Base-by-base conservation (phyloP, 2,888 invertebrate species). In the Drosophila greeni region DNA sequence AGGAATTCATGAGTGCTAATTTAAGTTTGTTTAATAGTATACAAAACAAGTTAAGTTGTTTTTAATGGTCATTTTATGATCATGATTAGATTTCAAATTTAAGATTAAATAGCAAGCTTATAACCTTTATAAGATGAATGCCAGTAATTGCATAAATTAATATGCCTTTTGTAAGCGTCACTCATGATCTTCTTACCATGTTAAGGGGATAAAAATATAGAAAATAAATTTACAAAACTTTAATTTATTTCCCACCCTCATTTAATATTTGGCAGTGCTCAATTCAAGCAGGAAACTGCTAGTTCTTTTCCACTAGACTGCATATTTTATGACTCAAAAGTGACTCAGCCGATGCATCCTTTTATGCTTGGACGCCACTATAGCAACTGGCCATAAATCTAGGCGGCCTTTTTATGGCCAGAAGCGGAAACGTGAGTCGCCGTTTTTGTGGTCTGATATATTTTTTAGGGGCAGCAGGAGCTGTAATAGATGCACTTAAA, bases 371-470 rank as follows among this genome's bases (percentile, higher is more conserved):
- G 42, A 51, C 26, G 49, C 49, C 51, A 62, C 51, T 20, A 20
- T 20, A 26, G 23, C 29, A 31, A 45, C 45, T 45, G 18, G 33
- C 37, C 62, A 62, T 62, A 51, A 62, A 62, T 62, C 43, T 52
- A 45, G 5, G 14, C 51, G 36, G 31, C 40, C 31, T 24, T 42
- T 62, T 62, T 66, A 66, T 66, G 49, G 43, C 48, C 55, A 33
- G 16, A 66, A 65, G 66, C 48, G 52, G 48, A 64, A 65, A 43
- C 62, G 62, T 62, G 62, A 61, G 51, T 37, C 43, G 51, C 31
- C 26, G 24, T 31, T 65, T 53, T 53, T 56, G 36, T 39, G 42
- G 61, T 26, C 18, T 16, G 14, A 43, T 61, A 34, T 42, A 3
- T 24, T 29, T 40, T 24, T 31, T 20, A 29, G 57, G 62, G 18